Conservation (phyloP, 2,113 vertebrate genomes). For the Orientallactaga bullata region DNA sequence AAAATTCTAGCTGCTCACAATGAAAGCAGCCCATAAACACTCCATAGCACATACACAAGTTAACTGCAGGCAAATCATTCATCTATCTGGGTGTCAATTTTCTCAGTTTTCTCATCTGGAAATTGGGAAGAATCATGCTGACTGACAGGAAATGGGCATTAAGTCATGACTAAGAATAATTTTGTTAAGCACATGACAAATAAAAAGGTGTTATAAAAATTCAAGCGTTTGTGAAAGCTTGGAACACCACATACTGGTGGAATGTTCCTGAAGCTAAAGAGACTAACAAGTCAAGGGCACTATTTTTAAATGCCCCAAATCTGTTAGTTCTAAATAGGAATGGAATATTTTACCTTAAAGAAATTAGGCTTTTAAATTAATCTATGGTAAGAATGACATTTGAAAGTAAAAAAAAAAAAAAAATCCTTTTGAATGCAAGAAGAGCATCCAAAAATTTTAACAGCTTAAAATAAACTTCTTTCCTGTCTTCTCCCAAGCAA, state of each 20-base stretch:
- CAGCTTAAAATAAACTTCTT: constrained; percentile 83
- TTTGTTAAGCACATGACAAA: constrained; percentile 74
- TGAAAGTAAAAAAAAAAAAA: constrained; percentile 73
- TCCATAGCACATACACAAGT: background rate
- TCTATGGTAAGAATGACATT: constrained; percentile 80
- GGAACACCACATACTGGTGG: constrained; percentile 60
- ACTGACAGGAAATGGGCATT: constrained; percentile 60
- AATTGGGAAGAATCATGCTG: constrained; percentile 72
- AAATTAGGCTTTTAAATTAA: constrained; percentile 83
- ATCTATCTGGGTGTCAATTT: constrained; percentile 32
- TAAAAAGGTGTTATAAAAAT: constrained; percentile 77
- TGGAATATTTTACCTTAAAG: constrained; percentile 81
- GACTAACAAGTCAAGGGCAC: constrained; percentile 81
- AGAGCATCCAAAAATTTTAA: constrained; percentile 81
- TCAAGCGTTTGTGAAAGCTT: constrained; percentile 66
- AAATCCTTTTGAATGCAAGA: constrained; percentile 76
- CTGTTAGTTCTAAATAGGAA: constrained; percentile 81
- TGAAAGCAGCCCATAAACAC: background rate
- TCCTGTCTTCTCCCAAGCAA: constrained; percentile 79
- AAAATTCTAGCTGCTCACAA: background rate
- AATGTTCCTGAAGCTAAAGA: constrained; percentile 77
- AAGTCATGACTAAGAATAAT: constrained; percentile 71
- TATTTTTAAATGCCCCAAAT: constrained; percentile 83
- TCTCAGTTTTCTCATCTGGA: constrained; percentile 74
- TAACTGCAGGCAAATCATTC: background rate